Percentiles rank a stretch among this genome's conserved stretches.
These are phyloP conservation scores for Amblyjoppa fuscipennis DNA, from an alignment of 2,888 invertebrate species.

Conservation along the genomic window DNA sequence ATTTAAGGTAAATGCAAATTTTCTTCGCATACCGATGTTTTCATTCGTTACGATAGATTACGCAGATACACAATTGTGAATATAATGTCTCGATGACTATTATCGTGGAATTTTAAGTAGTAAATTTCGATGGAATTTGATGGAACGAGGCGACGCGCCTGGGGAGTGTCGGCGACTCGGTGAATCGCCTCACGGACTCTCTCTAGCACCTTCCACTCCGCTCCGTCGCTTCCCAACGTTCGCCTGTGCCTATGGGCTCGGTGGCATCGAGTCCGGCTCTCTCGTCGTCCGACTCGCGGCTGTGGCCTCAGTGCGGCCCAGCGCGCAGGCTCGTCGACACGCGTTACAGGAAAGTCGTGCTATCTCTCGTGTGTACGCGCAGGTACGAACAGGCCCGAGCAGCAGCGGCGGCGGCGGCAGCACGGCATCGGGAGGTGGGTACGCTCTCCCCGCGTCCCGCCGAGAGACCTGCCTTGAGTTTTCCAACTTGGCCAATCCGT, in stretches of 20 bases:
- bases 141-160: constrained; percentile 33
- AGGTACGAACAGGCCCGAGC: constrained; percentile 69
- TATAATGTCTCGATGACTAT: not conserved
- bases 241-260: not conserved
- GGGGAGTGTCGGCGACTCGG: constrained; percentile 53
- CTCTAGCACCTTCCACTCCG: constrained; percentile 34
- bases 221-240: not conserved
- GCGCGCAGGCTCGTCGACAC: constrained; percentile 84
- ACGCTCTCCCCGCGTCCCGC: constrained; percentile 16
- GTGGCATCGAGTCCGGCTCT: constrained; percentile 60
- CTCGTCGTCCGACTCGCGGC: constrained; percentile 58
- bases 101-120: constrained; percentile 34
- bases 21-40: not conserved
- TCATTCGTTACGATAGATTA: not conserved
- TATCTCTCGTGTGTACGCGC: constrained; percentile 63
- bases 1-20: too few species aligned
- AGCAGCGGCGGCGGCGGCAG: constrained; percentile 20
- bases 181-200: constrained; percentile 34
- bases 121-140: not conserved
- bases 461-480: not conserved
- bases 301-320: constrained; percentile 81
- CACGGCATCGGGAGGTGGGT: constrained; percentile 31
- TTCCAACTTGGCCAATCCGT: not conserved
- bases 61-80: too few species aligned
- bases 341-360: constrained; percentile 67